Conservation (phyloP, 2,797 vertebrate species). For the Cynopterus sphinx region DNA sequence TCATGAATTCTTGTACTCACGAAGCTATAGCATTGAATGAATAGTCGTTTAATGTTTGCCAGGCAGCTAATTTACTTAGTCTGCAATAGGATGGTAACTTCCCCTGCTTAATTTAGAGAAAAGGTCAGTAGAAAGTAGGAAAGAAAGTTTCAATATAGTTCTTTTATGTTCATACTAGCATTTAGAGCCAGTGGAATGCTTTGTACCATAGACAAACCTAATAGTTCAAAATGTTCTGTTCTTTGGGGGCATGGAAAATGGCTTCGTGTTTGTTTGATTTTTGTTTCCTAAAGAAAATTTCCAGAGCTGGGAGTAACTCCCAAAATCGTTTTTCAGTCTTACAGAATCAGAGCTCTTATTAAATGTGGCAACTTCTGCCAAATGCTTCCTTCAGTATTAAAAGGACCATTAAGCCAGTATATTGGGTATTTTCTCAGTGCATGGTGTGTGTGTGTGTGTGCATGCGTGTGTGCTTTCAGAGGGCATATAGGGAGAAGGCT, state of each 20-base stretch:
- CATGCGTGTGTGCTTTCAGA: background rate
- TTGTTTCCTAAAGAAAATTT: constrained; percentile 41
- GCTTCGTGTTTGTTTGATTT: constrained; percentile 22
- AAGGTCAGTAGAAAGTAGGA: background rate
- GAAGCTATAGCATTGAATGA: background rate
- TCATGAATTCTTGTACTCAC: background rate
- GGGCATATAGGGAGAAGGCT: background rate
- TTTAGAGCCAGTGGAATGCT: background rate
- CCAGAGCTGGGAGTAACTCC: background rate
- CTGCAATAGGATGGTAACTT: background rate
- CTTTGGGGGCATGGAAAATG: background rate
- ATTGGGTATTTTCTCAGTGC: background rate
- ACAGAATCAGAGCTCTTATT: constrained; percentile 18
- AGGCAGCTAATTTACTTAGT: background rate
- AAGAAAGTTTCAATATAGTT: background rate
- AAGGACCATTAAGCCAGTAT: constrained; percentile 28
- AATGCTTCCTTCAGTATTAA: constrained; percentile 16
- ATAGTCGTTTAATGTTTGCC: background rate
- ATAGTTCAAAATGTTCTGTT: background rate
- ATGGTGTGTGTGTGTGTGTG: background rate
- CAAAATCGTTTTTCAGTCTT: constrained; percentile 18
- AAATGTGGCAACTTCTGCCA: constrained; percentile 44
- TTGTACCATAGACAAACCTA: background rate
- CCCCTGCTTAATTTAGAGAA: constrained; percentile 10
- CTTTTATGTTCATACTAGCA: background rate